A percentile compares a stretch with the other conserved stretches of the same genome.
Conservation (phyloP, 2,888 invertebrate species). For the Drosophila limbata region DNA sequence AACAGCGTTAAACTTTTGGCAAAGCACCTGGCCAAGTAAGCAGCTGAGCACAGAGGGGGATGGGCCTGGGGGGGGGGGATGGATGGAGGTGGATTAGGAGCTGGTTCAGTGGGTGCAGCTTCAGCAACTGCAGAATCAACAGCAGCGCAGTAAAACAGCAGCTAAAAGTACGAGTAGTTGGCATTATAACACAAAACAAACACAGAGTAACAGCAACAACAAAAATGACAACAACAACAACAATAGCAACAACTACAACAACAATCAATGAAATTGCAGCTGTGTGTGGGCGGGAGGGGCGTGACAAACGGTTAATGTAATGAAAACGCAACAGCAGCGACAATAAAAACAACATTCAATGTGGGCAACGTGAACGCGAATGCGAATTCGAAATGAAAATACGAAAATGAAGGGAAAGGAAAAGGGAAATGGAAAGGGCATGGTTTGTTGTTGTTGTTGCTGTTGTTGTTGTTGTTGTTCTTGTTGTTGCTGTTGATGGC, state of each 20-base stretch:
- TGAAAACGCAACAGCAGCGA: slow-evolving; percentile 69
- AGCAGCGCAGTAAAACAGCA: slow-evolving; percentile 59
- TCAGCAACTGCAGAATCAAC: slow-evolving; percentile 65
- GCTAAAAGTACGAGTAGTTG: slow-evolving; percentile 47
- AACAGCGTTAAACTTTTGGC: slow-evolving; percentile 52
- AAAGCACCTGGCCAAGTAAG: slow-evolving; percentile 18
- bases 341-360: slow-evolving; percentile 72
- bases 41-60: neutral
- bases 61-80: neutral
- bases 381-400: slow-evolving; percentile 37
- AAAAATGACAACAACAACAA: neutral
- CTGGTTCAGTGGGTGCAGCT: slow-evolving; percentile 38
- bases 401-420: neutral
- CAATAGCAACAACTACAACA: neutral
- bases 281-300: slow-evolving; percentile 12
- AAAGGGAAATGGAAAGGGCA: neutral
- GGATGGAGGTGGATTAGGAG: slow-evolving; percentile 27
- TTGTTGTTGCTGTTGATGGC: neutral
- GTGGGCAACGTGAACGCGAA: slow-evolving; percentile 42
- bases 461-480: too few relatives aligned
- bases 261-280: slow-evolving; percentile 46
- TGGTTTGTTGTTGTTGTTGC: neutral
- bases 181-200: slow-evolving; percentile 56
- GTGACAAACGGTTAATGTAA: slow-evolving; percentile 74
- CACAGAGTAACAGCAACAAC: slow-evolving; percentile 14